Percentiles rank a stretch among this genome's conserved stretches.
Conservation (phyloP, 2,113 vertebrate genomes). For the Gallinago jamesoni region DNA sequence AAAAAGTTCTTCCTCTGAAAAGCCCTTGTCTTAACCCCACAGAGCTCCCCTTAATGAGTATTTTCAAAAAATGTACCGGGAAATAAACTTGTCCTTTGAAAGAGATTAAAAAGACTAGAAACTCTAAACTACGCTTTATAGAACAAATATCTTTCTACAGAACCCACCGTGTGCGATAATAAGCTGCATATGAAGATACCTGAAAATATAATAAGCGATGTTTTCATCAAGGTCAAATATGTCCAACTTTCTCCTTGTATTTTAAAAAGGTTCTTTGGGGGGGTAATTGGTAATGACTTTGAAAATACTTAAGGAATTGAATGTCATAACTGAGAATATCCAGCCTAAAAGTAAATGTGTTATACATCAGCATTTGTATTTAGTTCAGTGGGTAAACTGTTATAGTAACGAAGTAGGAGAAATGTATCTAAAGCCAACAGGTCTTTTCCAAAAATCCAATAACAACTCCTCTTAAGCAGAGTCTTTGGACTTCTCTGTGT, state of each 20-base stretch:
- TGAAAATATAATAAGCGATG: neutral
- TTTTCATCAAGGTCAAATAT: constrained; percentile 32
- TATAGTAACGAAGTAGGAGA: neutral
- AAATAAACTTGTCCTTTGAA: constrained; percentile 11
- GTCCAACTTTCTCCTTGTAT: neutral
- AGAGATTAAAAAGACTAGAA: neutral
- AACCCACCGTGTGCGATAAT: neutral
- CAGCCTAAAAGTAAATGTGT: neutral
- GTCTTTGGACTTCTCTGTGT: neutral
- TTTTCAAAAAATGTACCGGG: neutral
- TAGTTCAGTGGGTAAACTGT: neutral
- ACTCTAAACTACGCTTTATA: neutral
- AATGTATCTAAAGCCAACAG: neutral
- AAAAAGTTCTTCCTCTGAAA: neutral
- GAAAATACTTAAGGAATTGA: neutral
- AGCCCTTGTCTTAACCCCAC: neutral
- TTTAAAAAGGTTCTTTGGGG: neutral
- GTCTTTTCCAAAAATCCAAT: neutral
- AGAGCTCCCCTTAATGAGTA: neutral
- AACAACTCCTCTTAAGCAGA: neutral
- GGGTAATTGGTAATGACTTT: neutral
- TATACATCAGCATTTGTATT: neutral
- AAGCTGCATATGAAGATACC: neutral
- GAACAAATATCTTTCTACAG: neutral
- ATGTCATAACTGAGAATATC: neutral